Evolutionary conservation across 2,888 invertebrate genomes (phyloP), one percentile per base, ranked within the genome.

Genomic region (Eurytoma californica): DNA sequence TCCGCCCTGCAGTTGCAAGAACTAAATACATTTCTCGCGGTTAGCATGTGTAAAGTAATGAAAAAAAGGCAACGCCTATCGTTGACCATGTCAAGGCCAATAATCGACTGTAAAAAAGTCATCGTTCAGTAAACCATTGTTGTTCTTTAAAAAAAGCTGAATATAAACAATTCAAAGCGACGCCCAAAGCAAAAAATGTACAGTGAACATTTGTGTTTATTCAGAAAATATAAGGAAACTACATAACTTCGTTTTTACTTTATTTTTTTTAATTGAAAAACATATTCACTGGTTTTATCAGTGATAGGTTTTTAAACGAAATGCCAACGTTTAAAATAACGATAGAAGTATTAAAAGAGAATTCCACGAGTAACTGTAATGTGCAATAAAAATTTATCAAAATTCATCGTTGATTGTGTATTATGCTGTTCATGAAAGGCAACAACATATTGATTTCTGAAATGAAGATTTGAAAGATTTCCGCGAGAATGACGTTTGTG

Each of bases 61-160:
- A 24, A 51, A 72, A 30, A 65, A 77, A 60, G n/a, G 7, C 18
- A 49, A 65, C 58, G 39, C 16, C 30, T 76, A 63, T 67, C 57
- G 69, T 68, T 63, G 63, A 79, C 60, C 1, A 67, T 20, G 55
- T 57, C 53, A 63, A 76, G 72, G 67, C 76, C 66, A 75, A 75
- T 67, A 73, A 77, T 69, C 47, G 49, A 72, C n/a, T 80, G 77
- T 79, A 80, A 77, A 80, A 80, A 69, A 53, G 9, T 39, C 7
- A 39, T 39, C 72, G 24, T 76, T 76, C 53, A 72, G 49, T 68
- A 63, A 63, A 39, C 47, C 18, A 28, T 39, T 72, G 68, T 73
- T 68, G 63, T 68, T 57, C 47, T 20, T 72, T 55, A 75, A 79
- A 28, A 24, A 61, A 65, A 18, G 18, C 12, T 51, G 61, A 66